Base-by-base conservation (phyloP, 2,888 invertebrate genomes). In the Cantharis nigra region DNA sequence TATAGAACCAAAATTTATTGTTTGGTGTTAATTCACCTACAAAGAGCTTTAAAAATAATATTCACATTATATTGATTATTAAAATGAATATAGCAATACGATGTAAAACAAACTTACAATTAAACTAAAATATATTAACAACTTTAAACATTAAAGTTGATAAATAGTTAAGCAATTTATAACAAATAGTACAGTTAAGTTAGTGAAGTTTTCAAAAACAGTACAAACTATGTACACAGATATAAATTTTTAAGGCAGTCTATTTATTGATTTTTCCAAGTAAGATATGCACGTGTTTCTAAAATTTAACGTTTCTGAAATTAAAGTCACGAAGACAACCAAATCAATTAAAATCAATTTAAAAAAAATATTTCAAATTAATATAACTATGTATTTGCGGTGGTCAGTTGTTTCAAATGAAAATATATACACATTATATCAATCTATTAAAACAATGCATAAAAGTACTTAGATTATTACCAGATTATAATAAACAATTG, bases 241-340 rank as follows among this genome's bases (percentile, higher is more conserved):
- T 26, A 13, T 67, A 23, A 67, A 23, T 67, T 67, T 67, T 23
- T 67, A 67, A 67, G 65, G 65, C 65, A 67, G 65, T 67, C 65
- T 67, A 67, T 67, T 67, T 67, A 67, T 67, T 67, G 65, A 67
- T 67, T 67, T 67, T 67, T 67, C 23, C 20, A 26, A 26, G 20
- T 26, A 67, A 67, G 65, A 67, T 67, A 67, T 67, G 65, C 65
- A 67, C 18, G 13, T 67, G 49, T 67, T 67, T 67, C 65, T 67
- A 67, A 67, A 49, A 67, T 67, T 67, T 67, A 67, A 67, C n/a
- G n/a, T n/a, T 26, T 67, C 23, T 23, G 13, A n/a, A 67, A 67
- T 11, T 67, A 67, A 49, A 7, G n/a, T n/a, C n/a, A 49, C 7
- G 7, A 49, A 49, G 49, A 23, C 23, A 23, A 64, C 18, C 13